A percentile compares a stretch with the other conserved stretches of the same genome.
These are phyloP conservation scores for Neelides folsomi DNA, from an alignment of 2,888 invertebrate genomes.

Conservation along the genomic window DNA sequence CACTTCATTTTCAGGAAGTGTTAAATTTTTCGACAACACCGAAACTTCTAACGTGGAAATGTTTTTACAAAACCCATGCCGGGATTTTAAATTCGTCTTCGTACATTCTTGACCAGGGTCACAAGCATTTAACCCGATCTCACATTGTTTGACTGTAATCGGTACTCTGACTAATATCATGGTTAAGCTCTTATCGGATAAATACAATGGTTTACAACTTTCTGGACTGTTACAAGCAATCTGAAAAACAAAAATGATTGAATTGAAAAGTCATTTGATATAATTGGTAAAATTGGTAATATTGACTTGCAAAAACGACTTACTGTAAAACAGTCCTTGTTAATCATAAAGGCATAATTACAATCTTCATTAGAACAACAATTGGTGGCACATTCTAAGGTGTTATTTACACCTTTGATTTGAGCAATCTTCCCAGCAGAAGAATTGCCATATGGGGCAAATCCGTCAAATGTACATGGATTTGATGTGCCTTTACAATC, in stretches of 20 bases:
- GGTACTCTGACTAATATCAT: slow-evolving; percentile 19
- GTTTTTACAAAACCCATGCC: slow-evolving; percentile 52
- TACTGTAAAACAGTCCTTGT: slow-evolving; percentile 63
- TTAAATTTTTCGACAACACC: slow-evolving; percentile 61
- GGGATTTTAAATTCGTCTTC: slow-evolving; percentile 43
- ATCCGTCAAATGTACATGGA: slow-evolving; percentile 33
- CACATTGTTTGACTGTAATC: neutral
- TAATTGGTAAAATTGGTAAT: no score
- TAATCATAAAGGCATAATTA: slow-evolving; percentile 65
- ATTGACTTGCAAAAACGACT: slow-evolving; percentile 15
- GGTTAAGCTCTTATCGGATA: slow-evolving; percentile 1
- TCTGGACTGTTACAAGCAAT: slow-evolving; percentile 9
- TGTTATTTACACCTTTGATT: slow-evolving; percentile 43
- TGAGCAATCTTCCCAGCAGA: slow-evolving; percentile 46
- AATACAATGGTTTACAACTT: neutral
- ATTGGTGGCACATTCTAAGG: slow-evolving; percentile 52
- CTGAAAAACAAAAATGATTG: slow-evolving; percentile 20
- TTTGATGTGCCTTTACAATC: slow-evolving; percentile 17
- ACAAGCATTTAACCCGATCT: slow-evolving; percentile 46
- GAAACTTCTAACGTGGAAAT: slow-evolving; percentile 57
- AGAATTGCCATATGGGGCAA: slow-evolving; percentile 33
- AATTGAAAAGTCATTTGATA: neutral
- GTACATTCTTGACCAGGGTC: slow-evolving; percentile 58
- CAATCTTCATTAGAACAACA: slow-evolving; percentile 55
- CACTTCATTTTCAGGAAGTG: slow-evolving; percentile 70